Evolutionary conservation across 2,888 invertebrate species (phyloP), one percentile per base, ranked within the genome.

Genomic region (Drosophila gaucha): DNA sequence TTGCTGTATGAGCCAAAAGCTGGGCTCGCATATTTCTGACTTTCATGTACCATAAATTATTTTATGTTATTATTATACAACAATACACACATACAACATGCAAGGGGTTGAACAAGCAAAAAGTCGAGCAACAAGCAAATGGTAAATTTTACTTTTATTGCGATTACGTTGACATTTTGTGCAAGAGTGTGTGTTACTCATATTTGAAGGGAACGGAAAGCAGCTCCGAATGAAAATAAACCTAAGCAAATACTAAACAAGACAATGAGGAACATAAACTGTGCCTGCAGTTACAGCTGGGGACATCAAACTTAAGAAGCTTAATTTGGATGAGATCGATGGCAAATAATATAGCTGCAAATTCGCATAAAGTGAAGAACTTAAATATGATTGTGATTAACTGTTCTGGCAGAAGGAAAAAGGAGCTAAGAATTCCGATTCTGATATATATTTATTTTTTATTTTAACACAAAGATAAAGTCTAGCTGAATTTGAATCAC

Each of bases 31-130:
- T 88, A 86, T 84, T 86, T 86, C 87, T 80, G 84, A 88, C 84
- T 84, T 88, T 88, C 82, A 85, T 85, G 68, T 74, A 85, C 87
- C 87, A 85, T 85, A 85, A 85, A 86, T 85, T 88, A 85, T 82
- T 85, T 85, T 62, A 86, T 88, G 82, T 86, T 84, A 86, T 88
- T 88, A 84, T 75, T 86, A 80, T 80, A 78, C 86, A 82, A 78
- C 86, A 82, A 83, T 84, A 79, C 83, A 66, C 35, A 30, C 28
- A 41, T 14, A 58, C 59, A 49, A 71, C 52, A 55, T 62, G 59
- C 51, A 51, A 43, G 31, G 73, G 73, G 52, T 50, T 38, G 52
- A n/a, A 12, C 4, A 9, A 8, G 18, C 6, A 4, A 4, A 6
- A 1, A 39, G 31, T 2, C 38, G 56, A 57, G 63, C 74, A 78